phyloP scores from a whole-genome alignment of 2,797 vertebrate species.

The Sebastes kiyomatsui region DNA sequence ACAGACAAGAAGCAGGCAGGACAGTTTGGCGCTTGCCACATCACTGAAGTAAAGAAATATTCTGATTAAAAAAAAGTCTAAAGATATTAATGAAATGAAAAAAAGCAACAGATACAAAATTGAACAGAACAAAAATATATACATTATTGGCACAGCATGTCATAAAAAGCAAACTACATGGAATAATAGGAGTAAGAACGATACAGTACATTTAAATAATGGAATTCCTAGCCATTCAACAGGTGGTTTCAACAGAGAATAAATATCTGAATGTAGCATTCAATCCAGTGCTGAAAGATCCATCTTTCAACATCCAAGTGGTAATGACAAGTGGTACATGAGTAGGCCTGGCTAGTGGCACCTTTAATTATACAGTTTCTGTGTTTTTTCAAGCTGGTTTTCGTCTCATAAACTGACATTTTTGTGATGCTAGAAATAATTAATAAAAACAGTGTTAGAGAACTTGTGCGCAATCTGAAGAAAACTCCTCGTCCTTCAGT shows the following conservation, averaged over 20 bases:
- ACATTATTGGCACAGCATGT: conserved; percentile 63
- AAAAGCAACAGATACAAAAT: conserved; percentile 15
- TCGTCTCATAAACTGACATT: background rate
- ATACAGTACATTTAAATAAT: conserved; percentile 34
- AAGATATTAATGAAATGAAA: conserved; percentile 3
- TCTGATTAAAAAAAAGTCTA: conserved; percentile 19
- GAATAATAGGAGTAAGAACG: conserved; percentile 11
- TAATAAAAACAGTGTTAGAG: conserved; percentile 1
- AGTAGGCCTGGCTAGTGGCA: background rate
- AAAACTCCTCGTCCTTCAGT: background rate
- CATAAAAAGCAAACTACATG: conserved; percentile 39
- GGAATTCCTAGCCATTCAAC: conserved; percentile 14
- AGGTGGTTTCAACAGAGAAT: conserved; percentile 6
- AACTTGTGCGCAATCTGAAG: background rate
- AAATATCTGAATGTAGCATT: conserved; percentile 35
- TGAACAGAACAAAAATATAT: conserved; percentile 16
- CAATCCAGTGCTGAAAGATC: background rate
- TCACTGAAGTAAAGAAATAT: conserved; percentile 38
- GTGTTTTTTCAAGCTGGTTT: conserved; percentile 10
- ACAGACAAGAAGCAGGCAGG: conserved; percentile 54
- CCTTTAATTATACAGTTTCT: background rate
- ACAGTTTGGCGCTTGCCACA: conserved; percentile 37
- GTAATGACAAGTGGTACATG: background rate
- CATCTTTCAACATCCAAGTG: background rate
- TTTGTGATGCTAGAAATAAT: background rate